Base-by-base conservation (phyloP, 2,888 invertebrate species). In the Conistra vaccinii region DNA sequence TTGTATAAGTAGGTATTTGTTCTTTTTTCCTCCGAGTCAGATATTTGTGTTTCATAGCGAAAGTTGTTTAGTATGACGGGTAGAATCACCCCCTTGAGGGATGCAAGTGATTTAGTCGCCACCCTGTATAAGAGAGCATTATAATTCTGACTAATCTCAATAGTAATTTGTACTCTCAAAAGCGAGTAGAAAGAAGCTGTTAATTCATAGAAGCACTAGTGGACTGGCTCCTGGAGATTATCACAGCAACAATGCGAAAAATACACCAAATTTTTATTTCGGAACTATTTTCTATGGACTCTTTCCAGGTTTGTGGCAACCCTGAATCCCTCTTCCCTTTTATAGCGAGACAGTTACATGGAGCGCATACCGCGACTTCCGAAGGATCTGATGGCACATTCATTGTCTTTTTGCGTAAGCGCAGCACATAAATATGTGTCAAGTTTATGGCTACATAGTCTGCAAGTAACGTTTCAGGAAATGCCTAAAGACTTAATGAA, bases 311-410 rank as follows among this genome's bases (percentile, higher is more conserved):
- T 32, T 14, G 29, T 70, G 70, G 1, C 87, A 87, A 42, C 87
- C 87, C 86, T 87, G 69, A 61, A 35, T 39, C 42, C 55, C 23
- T 62, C 69, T 65, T 83, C 72, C 81, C 86, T 81, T 87, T 84
- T 85, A 86, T 76, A 87, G 78, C 72, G 53, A 29, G 72, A 90
- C 91, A 92, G 89, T 92, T 91, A 91, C 91, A 85, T 85, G 83
- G 87, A 82, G 83, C 81, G 85, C 90, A 92, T 91, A 87, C 90
- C 91, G 79, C 84, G 85, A 85, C 83, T 78, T 80, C 80, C 83
- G 75, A 80, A 69, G 80, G 55, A 80, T 84, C 77, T 80, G 80
- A 88, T 86, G 71, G 55, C 58, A 69, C 87, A 88, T 89, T 90
- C 88, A 90, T 89, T 89, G 85, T 82, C 86, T 89, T 91, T 89